phyloP scores from a whole-genome alignment of 2,888 invertebrate genomes.

The Archaeoteleia sp. region DNA sequence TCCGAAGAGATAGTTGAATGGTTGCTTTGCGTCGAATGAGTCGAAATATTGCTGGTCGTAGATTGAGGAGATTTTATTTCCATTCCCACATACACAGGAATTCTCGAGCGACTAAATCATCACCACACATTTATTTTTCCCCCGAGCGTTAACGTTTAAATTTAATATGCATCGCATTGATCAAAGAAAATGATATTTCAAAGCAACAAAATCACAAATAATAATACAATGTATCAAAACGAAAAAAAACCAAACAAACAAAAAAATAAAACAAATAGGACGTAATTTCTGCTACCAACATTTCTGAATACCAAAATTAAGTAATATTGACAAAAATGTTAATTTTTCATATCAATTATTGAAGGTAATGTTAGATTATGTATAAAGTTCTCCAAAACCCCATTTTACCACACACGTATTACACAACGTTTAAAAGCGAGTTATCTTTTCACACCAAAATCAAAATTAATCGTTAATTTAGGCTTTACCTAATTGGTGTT shows the following conservation, averaged over 20 bases:
- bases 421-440: neutral
- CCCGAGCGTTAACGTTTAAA: neutral
- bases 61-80: constrained; percentile 79
- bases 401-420: too few species aligned
- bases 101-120: constrained; percentile 82
- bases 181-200: neutral
- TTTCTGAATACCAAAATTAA: too few species aligned
- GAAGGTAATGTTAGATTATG: too few species aligned
- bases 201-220: neutral
- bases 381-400: neutral
- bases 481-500: constrained; percentile 83
- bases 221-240: too few species aligned
- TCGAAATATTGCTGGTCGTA: constrained; percentile 73
- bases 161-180: neutral
- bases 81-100: constrained; percentile 82
- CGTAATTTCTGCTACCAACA: too few species aligned
- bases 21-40: constrained; percentile 73
- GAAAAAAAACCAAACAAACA: too few species aligned
- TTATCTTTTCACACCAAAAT: constrained; percentile 10
- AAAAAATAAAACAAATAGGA: too few species aligned
- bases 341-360: too few species aligned
- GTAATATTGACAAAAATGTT: too few species aligned
- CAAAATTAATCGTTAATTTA: constrained; percentile 63
- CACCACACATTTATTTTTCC: constrained; percentile 69
- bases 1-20: constrained; percentile 73